Conservation (phyloP, 2,888 invertebrate genomes). For the Watsonalla binaria region DNA sequence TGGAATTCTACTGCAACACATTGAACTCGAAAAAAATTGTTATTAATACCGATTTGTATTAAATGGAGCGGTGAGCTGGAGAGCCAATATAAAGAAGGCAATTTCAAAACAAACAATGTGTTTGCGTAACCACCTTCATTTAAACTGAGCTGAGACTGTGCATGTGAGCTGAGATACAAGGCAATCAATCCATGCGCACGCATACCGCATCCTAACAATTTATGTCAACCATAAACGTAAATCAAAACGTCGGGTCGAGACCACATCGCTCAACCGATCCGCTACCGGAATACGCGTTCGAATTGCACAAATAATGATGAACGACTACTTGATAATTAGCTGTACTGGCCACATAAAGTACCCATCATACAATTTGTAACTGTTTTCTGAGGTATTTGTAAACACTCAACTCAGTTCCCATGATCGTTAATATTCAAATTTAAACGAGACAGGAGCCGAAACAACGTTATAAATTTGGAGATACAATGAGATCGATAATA, state of each 20-base stretch:
- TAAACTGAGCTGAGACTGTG: slow-evolving; percentile 2
- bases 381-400: slow-evolving; percentile 8
- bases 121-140: background rate
- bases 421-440: slow-evolving; percentile 64
- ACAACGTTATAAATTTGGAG: slow-evolving; percentile 60
- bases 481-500: slow-evolving; percentile 72
- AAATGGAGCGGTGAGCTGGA: background rate
- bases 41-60: background rate
- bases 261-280: slow-evolving; percentile 15
- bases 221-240: slow-evolving; percentile 49
- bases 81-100: background rate
- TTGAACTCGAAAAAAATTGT: background rate
- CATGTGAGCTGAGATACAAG: slow-evolving; percentile 12
- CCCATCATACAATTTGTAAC: no score
- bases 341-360: slow-evolving; percentile 3
- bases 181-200: slow-evolving; percentile 21
- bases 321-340: slow-evolving; percentile 15
- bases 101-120: slow-evolving; percentile 3
- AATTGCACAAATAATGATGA: slow-evolving; percentile 18
- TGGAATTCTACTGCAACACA: background rate
- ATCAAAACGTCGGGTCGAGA: slow-evolving; percentile 22
- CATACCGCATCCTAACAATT: slow-evolving; percentile 37
- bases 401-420: slow-evolving; percentile 51
- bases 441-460: slow-evolving; percentile 46
- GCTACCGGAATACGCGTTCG: slow-evolving; percentile 20